A percentile compares a stretch with the other conserved stretches of the same genome.
phyloP scores from a whole-genome alignment of 1,140 invertebrate genomes.

The Temnothorax curvispinosus region DNA sequence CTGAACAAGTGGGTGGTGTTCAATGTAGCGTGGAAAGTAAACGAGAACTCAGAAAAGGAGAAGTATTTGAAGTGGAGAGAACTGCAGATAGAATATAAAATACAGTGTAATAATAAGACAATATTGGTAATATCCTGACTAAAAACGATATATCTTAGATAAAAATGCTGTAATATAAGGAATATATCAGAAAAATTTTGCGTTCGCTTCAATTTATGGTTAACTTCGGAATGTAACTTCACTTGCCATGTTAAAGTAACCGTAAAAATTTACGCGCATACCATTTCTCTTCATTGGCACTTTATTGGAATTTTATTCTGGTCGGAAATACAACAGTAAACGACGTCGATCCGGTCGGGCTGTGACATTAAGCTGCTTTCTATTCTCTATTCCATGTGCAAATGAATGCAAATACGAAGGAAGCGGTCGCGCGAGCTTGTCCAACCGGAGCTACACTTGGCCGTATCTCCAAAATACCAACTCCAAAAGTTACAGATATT shows the following conservation, averaged over 20 bases:
- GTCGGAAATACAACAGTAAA: conserved; percentile 41
- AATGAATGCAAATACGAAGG: conserved; percentile 55
- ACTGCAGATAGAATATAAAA: conserved; percentile 1
- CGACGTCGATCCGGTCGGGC: conserved; percentile 45
- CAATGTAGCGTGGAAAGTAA: neutral
- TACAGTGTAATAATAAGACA: neutral
- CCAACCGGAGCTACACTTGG: neutral
- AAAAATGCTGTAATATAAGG: neutral
- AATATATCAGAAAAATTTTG: neutral
- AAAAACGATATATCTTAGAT: neutral
- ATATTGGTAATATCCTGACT: neutral
- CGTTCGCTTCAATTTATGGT: neutral
- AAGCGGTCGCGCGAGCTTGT: conserved; percentile 22
- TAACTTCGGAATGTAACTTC: neutral
- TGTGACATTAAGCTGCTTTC: conserved; percentile 51
- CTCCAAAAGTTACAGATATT: conserved; percentile 20
- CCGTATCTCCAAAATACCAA: conserved; percentile 24
- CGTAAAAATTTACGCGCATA: conserved; percentile 32
- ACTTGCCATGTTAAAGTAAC: neutral
- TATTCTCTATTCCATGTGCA: conserved; percentile 42
- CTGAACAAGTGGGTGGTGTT: neutral
- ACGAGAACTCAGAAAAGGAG: neutral
- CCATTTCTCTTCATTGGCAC: conserved; percentile 15
- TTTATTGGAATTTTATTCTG: conserved; percentile 52
- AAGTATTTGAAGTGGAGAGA: neutral